Evolutionary conservation across 2,888 invertebrate species (phyloP).

Genomic region (Leptinotarsa peninsularis): DNA sequence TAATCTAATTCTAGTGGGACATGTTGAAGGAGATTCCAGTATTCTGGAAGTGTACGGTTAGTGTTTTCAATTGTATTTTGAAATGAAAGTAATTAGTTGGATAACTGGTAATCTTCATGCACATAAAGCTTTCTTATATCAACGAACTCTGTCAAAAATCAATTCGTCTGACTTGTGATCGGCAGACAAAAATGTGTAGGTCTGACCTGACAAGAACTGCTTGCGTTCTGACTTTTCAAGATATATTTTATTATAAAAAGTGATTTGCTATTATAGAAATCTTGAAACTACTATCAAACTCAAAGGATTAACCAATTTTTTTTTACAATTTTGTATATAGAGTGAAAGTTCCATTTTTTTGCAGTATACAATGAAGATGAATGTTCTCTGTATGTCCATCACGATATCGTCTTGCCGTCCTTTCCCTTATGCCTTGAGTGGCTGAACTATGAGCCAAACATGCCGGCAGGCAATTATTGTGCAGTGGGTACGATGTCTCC

Average conservation of each 20-base stretch:
- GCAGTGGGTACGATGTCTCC: conserved; percentile 95
- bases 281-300: no score
- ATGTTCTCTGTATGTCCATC: conserved; percentile 92
- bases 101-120: no score
- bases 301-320: no score
- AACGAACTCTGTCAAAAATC: no score
- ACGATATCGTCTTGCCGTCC: conserved; percentile 89
- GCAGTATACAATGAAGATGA: conserved; percentile 86
- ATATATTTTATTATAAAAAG: no score
- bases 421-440: conserved; percentile 94
- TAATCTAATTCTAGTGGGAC: conserved; percentile 89
- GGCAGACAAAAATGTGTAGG: no score
- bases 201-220: no score
- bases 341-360: conserved; percentile 7
- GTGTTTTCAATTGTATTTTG: neutral
- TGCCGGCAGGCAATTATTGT: conserved; percentile 84
- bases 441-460: conserved; percentile 87
- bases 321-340: no score
- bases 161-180: no score
- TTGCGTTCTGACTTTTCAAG: no score
- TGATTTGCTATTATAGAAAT: no score
- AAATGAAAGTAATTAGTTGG: neutral
- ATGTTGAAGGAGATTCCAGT: conserved; percentile 88
- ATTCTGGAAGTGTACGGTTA: conserved; percentile 88
- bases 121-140: no score